Percentiles rank a stretch among this genome's conserved stretches.
Conservation (phyloP, 1,140 invertebrate species). For the Calliopsis andreniformis region DNA sequence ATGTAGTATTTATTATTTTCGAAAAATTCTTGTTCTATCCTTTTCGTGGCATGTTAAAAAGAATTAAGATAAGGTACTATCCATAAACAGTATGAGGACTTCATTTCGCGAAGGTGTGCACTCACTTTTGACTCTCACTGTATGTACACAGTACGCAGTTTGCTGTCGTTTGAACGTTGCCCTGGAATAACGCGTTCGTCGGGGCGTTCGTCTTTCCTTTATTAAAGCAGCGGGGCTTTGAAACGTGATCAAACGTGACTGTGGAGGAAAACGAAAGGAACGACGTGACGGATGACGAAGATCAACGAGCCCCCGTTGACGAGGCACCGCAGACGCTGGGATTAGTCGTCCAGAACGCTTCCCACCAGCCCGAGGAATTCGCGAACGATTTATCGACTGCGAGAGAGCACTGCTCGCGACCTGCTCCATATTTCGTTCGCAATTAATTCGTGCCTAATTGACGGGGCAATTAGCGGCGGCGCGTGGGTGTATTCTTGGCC, state of each 20-base stretch:
- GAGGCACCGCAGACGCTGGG: slow-evolving; percentile 6
- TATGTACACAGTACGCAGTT: too few relatives aligned
- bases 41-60: too few relatives aligned
- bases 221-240: slow-evolving; percentile 67
- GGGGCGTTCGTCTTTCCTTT: slow-evolving; percentile 59
- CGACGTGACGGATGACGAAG: slow-evolving; percentile 61
- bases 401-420: slow-evolving; percentile 1
- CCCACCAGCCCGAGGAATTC: not conserved
- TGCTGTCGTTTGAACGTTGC: slow-evolving; percentile 17
- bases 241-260: slow-evolving; percentile 72
- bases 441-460: slow-evolving; percentile 58
- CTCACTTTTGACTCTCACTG: too few relatives aligned
- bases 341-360: slow-evolving; percentile 1
- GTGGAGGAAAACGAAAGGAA: slow-evolving; percentile 61
- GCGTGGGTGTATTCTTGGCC: slow-evolving; percentile 19
- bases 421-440: slow-evolving; percentile 20
- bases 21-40: too few relatives aligned
- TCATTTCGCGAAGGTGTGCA: not conserved
- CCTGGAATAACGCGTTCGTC: slow-evolving; percentile 61
- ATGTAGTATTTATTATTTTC: too few relatives aligned
- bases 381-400: slow-evolving; percentile 20
- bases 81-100: too few relatives aligned
- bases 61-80: too few relatives aligned
- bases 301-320: slow-evolving; percentile 49
- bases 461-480: slow-evolving; percentile 52